Percentiles rank a stretch among this genome's conserved stretches.
phyloP scores from a whole-genome alignment of 2,888 invertebrate genomes.

The Synanthedon formicaeformis region DNA sequence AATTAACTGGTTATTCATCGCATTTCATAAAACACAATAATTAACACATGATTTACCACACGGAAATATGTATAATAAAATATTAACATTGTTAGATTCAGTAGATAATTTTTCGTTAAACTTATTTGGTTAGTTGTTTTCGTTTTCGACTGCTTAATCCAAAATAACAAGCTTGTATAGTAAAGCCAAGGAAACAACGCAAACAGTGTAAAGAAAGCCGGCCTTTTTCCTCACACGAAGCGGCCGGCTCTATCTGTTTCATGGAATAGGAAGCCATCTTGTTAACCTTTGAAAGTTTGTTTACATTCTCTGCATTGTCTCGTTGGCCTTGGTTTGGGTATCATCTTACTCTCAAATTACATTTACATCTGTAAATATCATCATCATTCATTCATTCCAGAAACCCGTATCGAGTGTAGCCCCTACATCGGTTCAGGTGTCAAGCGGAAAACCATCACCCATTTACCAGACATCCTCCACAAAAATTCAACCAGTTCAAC shows the following conservation, averaged over 20 bases:
- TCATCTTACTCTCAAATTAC: constrained; percentile 20
- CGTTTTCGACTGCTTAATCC: not conserved
- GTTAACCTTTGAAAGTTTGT: too few relatives aligned
- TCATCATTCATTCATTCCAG: constrained; percentile 70
- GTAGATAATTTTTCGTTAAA: not conserved
- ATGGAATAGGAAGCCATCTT: too few relatives aligned
- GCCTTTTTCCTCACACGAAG: too few relatives aligned
- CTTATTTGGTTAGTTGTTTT: not conserved
- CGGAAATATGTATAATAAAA: not conserved
- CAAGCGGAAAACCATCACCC: constrained; percentile 77
- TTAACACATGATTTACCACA: not conserved
- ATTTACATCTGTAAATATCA: constrained; percentile 56
- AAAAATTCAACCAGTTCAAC: constrained; percentile 84
- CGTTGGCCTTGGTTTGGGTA: not conserved
- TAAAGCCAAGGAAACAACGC: too few relatives aligned
- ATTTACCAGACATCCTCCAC: constrained; percentile 85
- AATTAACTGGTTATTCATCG: not conserved
- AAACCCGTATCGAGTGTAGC: constrained; percentile 91
- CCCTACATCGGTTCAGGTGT: constrained; percentile 78
- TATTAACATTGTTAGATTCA: too few relatives aligned
- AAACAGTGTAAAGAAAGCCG: too few relatives aligned
- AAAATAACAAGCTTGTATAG: constrained; percentile 6
- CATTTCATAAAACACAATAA: too few relatives aligned
- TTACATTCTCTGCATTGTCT: too few relatives aligned
- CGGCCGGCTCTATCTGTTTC: too few relatives aligned